Conservation (phyloP, 1,140 invertebrate species). For the Drosophila albomicans region DNA sequence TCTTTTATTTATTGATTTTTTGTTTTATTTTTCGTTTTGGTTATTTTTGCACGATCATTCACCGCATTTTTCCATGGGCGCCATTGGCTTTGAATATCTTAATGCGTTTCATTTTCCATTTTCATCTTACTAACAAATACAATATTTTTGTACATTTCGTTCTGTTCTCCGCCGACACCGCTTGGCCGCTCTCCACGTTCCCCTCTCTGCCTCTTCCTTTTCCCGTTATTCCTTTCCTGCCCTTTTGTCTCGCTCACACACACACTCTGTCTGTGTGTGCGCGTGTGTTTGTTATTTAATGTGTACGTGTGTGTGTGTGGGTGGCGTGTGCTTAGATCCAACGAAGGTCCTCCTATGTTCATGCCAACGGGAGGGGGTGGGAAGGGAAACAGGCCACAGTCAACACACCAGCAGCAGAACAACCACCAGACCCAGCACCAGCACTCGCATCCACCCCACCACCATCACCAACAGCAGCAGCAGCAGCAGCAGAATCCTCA, state of each 20-base stretch:
- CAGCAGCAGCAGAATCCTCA: constrained; percentile 30
- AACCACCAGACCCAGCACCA: constrained; percentile 69
- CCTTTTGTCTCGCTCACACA: constrained; percentile 16
- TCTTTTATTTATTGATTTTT: constrained; percentile 9
- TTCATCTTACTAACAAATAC: constrained; percentile 76
- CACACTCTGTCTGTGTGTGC: constrained; percentile 44
- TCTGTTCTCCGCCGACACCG: constrained; percentile 38
- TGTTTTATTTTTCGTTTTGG: neutral
- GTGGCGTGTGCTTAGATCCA: constrained; percentile 65
- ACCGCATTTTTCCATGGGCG: constrained; percentile 33
- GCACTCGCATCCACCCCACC: constrained; percentile 58
- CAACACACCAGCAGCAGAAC: constrained; percentile 69
- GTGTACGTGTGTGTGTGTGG: constrained; percentile 41
- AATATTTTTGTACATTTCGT: constrained; percentile 76
- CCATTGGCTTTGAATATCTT: constrained; percentile 40
- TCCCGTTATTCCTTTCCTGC: neutral
- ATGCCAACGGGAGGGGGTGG: constrained; percentile 83
- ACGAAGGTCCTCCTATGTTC: constrained; percentile 84
- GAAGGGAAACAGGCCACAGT: constrained; percentile 83
- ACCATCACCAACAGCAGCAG: constrained; percentile 53
- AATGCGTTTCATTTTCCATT: constrained; percentile 57
- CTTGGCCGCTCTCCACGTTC: constrained; percentile 22
- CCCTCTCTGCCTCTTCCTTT: neutral
- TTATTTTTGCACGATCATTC: constrained; percentile 47
- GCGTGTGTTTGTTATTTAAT: constrained; percentile 44